Conservation (phyloP, 64 coral and sea anemone genomes). For the Montipora efflorescens region DNA sequence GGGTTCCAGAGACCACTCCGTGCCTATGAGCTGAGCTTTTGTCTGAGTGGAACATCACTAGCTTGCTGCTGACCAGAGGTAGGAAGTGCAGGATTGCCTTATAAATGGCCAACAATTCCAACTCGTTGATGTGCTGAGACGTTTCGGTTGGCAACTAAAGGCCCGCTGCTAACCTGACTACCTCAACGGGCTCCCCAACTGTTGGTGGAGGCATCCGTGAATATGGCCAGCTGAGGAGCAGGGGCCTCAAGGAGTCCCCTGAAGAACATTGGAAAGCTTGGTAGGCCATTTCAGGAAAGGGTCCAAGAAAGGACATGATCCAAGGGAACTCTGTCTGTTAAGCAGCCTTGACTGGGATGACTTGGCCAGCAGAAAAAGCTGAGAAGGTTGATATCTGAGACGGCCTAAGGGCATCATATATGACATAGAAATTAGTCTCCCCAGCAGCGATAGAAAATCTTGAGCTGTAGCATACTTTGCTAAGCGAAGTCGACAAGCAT, state of each 20-base stretch:
- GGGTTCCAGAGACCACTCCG: not conserved
- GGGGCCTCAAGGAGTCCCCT: not conserved
- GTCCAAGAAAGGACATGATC: conserved; percentile 23
- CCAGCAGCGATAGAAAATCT: conserved; percentile 1
- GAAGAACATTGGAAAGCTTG: not conserved
- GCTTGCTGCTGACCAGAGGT: not conserved
- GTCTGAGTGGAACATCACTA: too few relatives aligned
- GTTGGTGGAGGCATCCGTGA: conserved; percentile 1
- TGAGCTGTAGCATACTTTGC: too few relatives aligned
- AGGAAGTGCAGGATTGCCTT: not conserved
- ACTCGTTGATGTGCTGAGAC: not conserved
- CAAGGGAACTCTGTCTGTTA: not conserved
- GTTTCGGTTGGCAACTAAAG: not conserved
- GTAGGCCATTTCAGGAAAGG: conserved; percentile 21
- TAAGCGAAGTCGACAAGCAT: too few relatives aligned
- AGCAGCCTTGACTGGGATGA: not conserved
- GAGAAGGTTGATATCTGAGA: conserved; percentile 25
- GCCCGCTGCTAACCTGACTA: not conserved
- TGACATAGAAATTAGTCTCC: conserved; percentile 10
- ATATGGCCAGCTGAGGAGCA: not conserved
- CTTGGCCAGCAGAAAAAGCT: not conserved
- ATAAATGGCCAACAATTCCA: not conserved
- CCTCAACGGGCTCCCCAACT: not conserved
- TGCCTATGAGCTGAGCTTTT: not conserved
- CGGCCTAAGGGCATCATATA: not conserved